Evolutionary conservation across 2,113 vertebrate genomes (phyloP).

Genomic region (Microtus montanus): DNA sequence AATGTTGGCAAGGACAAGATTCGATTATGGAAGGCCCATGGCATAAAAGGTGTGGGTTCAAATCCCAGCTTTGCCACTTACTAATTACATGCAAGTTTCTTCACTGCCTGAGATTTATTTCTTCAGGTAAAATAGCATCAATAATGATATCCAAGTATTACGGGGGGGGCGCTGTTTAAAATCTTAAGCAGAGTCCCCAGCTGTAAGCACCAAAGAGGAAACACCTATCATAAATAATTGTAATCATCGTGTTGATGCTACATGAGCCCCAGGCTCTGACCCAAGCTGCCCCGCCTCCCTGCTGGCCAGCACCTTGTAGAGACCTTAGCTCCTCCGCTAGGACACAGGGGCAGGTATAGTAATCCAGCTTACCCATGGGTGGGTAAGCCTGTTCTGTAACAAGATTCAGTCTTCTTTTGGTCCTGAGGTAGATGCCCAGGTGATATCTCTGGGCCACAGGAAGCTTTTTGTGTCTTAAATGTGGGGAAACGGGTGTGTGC

Average conservation of each 20-base stretch:
- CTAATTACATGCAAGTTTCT: not conserved
- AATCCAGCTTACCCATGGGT: not conserved
- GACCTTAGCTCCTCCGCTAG: not conserved
- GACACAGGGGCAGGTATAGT: not conserved
- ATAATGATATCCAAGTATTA: not conserved
- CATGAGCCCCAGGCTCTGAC: not conserved
- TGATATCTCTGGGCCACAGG: not conserved
- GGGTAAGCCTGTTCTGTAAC: not conserved
- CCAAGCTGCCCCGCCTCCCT: rapidly evolving
- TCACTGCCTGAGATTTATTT: constrained; percentile 12
- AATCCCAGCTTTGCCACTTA: not conserved
- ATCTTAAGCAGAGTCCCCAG: not conserved
- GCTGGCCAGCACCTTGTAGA: not conserved
- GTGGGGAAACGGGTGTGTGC: not conserved
- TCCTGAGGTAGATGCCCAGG: not conserved
- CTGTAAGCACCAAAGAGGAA: not conserved
- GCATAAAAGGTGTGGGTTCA: not conserved
- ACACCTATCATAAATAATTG: not conserved
- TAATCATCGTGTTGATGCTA: rapidly evolving
- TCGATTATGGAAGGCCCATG: not conserved
- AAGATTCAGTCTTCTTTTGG: not conserved
- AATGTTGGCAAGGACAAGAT: not conserved
- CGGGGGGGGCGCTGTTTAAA: not conserved
- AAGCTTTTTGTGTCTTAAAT: not conserved
- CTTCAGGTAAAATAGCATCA: not conserved